Evolutionary conservation across 1,140 invertebrate genomes (phyloP).

Genomic region (Habropoda laboriosa): DNA sequence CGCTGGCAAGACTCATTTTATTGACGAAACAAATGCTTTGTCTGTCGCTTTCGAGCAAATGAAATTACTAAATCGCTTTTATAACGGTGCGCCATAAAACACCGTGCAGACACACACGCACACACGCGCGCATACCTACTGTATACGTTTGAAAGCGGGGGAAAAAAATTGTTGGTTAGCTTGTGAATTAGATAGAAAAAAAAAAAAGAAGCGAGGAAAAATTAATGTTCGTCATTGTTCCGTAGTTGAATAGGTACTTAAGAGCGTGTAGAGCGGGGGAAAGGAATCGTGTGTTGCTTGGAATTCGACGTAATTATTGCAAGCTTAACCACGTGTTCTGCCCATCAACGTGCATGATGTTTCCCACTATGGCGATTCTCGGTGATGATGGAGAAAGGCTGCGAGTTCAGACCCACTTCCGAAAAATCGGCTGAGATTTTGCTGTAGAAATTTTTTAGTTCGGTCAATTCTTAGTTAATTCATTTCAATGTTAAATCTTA

Average conservation of each 20-base stretch:
- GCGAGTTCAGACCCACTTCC: no score
- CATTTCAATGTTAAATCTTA: no score
- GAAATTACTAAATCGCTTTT: slow-evolving; percentile 27
- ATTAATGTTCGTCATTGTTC: slow-evolving; percentile 6
- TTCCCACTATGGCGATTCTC: slow-evolving; percentile 2
- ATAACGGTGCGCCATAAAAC: neutral
- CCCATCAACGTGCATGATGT: neutral
- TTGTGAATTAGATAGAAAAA: neutral
- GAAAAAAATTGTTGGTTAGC: neutral
- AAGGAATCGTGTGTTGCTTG: slow-evolving; percentile 26
- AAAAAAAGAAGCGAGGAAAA: slow-evolving; percentile 1
- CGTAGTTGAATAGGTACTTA: neutral
- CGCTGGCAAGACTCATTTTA: neutral
- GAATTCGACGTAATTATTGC: slow-evolving; percentile 50
- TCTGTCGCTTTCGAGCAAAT: slow-evolving; percentile 13
- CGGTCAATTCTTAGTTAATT: no score
- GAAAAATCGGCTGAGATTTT: no score
- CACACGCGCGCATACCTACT: no score
- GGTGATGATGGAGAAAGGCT: no score
- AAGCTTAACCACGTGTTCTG: slow-evolving; percentile 37
- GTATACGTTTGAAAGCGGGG: neutral
- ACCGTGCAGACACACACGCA: neutral
- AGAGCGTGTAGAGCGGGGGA: neutral
- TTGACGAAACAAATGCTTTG: neutral
- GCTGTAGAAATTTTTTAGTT: no score